Conservation (phyloP, 2,113 vertebrate genomes). For the Crotalus horridus region DNA sequence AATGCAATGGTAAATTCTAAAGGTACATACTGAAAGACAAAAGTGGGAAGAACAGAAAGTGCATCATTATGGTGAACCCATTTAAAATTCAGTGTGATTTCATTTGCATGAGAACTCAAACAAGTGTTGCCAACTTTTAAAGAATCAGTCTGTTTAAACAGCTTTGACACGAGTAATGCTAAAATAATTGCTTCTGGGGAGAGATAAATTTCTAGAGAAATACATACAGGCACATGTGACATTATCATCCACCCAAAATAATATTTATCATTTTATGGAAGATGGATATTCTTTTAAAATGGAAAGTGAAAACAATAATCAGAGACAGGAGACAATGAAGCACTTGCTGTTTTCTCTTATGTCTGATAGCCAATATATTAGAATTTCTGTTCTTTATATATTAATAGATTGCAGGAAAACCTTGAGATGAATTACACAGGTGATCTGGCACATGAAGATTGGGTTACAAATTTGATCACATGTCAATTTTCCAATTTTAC, state of each 20-base stretch:
- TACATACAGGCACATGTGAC: neutral
- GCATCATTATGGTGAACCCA: neutral
- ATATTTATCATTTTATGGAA: neutral
- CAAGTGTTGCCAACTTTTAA: constrained; percentile 6
- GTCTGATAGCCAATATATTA: neutral
- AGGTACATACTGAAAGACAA: neutral
- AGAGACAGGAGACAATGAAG: neutral
- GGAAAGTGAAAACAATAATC: neutral
- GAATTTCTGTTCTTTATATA: neutral
- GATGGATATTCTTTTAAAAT: neutral
- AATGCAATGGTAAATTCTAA: constrained; percentile 1
- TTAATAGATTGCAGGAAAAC: neutral
- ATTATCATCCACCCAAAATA: neutral
- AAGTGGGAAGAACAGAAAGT: constrained; percentile 14
- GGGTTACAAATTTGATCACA: neutral
- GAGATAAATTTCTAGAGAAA: neutral
- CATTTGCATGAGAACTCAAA: constrained; percentile 1
- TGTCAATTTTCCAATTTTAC: neutral
- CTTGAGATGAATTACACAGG: neutral
- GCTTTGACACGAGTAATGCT: neutral
- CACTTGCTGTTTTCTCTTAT: neutral
- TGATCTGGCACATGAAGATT: neutral
- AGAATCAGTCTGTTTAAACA: constrained; percentile 6
- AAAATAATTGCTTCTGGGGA: neutral
- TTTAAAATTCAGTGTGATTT: constrained; percentile 20